These are phyloP conservation scores for Drosophila novamexicana DNA, from an alignment of 1,140 invertebrate species.

Conservation along the genomic window DNA sequence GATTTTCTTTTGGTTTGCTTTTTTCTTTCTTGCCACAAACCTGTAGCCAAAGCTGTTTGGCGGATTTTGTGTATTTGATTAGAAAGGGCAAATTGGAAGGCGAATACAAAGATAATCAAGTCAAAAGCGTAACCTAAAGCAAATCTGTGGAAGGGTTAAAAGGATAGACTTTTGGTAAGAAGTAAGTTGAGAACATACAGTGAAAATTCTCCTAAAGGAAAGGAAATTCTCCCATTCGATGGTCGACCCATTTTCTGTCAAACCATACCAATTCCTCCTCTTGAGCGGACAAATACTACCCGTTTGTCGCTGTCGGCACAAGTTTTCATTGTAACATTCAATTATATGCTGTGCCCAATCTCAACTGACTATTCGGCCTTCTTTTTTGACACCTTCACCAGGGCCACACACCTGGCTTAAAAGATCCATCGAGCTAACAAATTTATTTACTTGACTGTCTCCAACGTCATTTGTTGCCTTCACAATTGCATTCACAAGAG, in stretches of 20 bases:
- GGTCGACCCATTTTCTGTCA: too few relatives aligned
- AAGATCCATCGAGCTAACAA: slow-evolving; percentile 9
- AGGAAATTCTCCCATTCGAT: too few relatives aligned
- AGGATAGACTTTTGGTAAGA: too few relatives aligned
- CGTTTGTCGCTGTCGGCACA: too few relatives aligned
- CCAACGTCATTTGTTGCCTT: slow-evolving; percentile 17
- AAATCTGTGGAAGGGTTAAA: too few relatives aligned
- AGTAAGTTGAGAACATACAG: too few relatives aligned
- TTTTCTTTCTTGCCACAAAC: slow-evolving; percentile 8
- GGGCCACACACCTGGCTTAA: slow-evolving; percentile 1
- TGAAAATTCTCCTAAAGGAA: too few relatives aligned
- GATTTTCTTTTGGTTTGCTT: slow-evolving; percentile 7
- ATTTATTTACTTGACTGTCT: slow-evolving; percentile 34
- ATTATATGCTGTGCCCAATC: background rate
- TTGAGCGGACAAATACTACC: too few relatives aligned
- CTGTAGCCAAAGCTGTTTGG: slow-evolving; percentile 9
- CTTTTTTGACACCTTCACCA: slow-evolving; percentile 21
- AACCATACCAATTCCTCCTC: too few relatives aligned
- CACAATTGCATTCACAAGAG: slow-evolving; percentile 9
- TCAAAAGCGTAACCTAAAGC: too few relatives aligned
- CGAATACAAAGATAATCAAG: background rate
- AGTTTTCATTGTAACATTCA: too few relatives aligned
- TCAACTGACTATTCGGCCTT: slow-evolving; percentile 9
- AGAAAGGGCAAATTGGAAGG: slow-evolving; percentile 12
- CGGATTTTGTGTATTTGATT: slow-evolving; percentile 16